phyloP scores from a whole-genome alignment of 2,113 vertebrate species.

The Eulemur rufifrons region DNA sequence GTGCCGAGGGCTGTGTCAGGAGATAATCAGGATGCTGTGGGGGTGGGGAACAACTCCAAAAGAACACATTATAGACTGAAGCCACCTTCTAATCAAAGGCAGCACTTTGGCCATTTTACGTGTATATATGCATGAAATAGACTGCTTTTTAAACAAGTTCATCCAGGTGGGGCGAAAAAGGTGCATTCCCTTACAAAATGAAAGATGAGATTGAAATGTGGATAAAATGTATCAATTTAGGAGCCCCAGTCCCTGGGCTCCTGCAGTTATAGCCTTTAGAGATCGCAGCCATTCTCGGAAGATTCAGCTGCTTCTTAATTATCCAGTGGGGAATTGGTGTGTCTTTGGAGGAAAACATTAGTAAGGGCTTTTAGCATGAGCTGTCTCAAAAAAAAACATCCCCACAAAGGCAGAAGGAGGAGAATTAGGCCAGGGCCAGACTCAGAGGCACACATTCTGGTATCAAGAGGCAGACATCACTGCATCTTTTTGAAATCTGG shows the following conservation, averaged over 20 bases:
- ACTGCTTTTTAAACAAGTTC: conserved; percentile 3
- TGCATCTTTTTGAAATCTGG: neutral
- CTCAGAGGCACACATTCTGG: neutral
- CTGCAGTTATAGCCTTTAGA: conserved; percentile 10
- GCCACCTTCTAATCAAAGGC: neutral
- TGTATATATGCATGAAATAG: neutral
- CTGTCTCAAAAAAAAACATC: conserved; percentile 47
- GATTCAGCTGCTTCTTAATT: conserved; percentile 57
- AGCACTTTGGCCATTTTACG: conserved; percentile 17
- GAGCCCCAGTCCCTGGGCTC: neutral
- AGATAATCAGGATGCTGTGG: neutral
- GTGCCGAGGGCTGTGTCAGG: neutral
- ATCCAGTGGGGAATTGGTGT: conserved; percentile 45
- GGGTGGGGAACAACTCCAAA: neutral
- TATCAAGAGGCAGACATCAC: conserved; percentile 4
- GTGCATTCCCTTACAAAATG: neutral
- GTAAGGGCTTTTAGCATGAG: conserved; percentile 54
- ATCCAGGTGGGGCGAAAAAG: neutral
- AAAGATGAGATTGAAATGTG: conserved; percentile 42
- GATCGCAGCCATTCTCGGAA: conserved; percentile 4
- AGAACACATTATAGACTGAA: neutral
- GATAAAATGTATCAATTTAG: conserved; percentile 55
- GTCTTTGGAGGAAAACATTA: conserved; percentile 56
- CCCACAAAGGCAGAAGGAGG: conserved; percentile 29
- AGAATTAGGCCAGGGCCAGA: neutral